Base-by-base conservation (phyloP, 2,888 invertebrate species). In the Phasia obesa region DNA sequence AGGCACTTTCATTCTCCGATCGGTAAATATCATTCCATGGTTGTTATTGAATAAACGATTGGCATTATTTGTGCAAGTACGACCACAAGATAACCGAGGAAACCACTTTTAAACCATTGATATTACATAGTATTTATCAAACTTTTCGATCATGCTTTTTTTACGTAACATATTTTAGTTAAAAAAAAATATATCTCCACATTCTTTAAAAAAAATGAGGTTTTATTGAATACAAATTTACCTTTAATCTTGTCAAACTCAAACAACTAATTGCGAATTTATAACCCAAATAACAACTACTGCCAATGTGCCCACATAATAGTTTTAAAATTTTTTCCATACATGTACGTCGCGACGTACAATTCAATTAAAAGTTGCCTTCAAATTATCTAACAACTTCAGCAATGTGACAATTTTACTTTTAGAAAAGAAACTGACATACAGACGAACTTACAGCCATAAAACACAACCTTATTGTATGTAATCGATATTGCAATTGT, bases 341-440 rank as follows among this genome's bases (percentile, higher is more conserved):
- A 47, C 4, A 53, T 5, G 47, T 47, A 47, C 1, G 2, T 9
- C 23, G 47, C 59, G 31, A 17, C n/a, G 17, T n/a, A 76, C 59
- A 69, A 76, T 69, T 76, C 67, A 76, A 76, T 76, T 76, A 59
- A 76, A 69, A 31, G 31, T 69, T 55, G 76, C 60, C 60, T 53
- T 62, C 31, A 69, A 62, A 60, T 77, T 69, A 77, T 77, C 76
- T 35, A 77, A 69, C 69, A 53, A 77, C 21, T 77, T 69, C 19
- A 62, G 47, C 21, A 62, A 77, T 47, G 51, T 69, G 60, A 76
- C 69, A 62, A 69, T 69, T 60, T 44, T 69, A 69, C 31, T 55
- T 57, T 64, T 35, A 65, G 11, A 27, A 25, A 17, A 23, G 7
- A 47, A 0, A 38, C 6, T 4, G 27, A 19, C 27, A 6, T 53